Evolutionary conservation across 2,113 vertebrate genomes (phyloP).

Genomic region (Craseonycteris thonglongyai): DNA sequence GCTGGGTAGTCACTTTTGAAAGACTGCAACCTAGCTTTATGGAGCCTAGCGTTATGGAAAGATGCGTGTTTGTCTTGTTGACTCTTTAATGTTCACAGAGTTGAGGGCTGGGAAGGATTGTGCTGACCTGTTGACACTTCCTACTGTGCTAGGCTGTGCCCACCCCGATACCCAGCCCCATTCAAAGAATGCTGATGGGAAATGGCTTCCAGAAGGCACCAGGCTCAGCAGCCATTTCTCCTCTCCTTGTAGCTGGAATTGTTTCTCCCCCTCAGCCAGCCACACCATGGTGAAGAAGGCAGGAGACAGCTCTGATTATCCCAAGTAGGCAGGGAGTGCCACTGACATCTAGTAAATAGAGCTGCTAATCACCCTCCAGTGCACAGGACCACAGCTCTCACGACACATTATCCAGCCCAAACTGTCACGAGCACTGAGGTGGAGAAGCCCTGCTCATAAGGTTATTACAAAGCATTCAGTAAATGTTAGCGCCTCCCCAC

Average conservation of each 20-base stretch:
- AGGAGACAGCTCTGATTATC: neutral
- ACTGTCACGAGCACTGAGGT: neutral
- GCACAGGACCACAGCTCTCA: neutral
- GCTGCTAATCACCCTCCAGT: neutral
- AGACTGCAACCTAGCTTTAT: neutral
- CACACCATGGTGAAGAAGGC: neutral
- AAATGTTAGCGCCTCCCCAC: neutral
- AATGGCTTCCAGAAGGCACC: neutral
- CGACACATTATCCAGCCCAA: neutral
- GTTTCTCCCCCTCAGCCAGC: neutral
- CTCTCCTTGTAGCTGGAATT: neutral
- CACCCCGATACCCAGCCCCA: neutral
- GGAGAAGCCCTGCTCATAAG: neutral
- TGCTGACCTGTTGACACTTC: neutral
- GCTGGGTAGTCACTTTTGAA: slow-evolving; percentile 36
- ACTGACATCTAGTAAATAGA: neutral
- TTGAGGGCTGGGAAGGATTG: neutral
- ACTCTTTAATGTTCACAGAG: slow-evolving; percentile 28
- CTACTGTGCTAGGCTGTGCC: neutral
- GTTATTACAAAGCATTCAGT: neutral
- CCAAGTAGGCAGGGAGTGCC: neutral
- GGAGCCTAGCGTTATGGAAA: neutral
- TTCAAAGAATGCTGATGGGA: neutral
- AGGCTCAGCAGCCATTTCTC: neutral
- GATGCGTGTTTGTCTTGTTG: neutral